A percentile compares a stretch with the other conserved stretches of the same genome.
Evolutionary conservation across 2,888 invertebrate genomes (phyloP).

Genomic region (Panzeria rudis): DNA sequence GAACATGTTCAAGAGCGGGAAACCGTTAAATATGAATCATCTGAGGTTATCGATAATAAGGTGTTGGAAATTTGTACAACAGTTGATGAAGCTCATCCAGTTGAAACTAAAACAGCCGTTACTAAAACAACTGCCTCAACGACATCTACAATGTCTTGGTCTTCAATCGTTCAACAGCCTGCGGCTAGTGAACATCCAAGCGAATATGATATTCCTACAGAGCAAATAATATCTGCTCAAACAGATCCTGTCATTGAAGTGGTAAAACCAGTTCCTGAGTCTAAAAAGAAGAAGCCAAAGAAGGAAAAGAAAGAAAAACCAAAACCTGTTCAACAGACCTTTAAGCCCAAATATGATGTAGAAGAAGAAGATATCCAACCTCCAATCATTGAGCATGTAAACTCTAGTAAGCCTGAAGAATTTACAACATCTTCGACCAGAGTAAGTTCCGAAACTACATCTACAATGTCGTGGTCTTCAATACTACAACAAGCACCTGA

Average conservation of each 20-base stretch:
- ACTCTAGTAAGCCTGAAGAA: conserved; percentile 4
- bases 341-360: conserved; percentile 8
- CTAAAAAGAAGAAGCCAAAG: conserved; percentile 52
- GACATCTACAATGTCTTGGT: conserved; percentile 73
- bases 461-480: conserved; percentile 57
- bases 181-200: conserved; percentile 15
- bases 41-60: not conserved
- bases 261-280: not conserved
- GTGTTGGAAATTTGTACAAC: not conserved
- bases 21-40: not conserved
- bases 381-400: not conserved
- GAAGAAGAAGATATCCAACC: not conserved
- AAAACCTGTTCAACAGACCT: not conserved
- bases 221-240: not conserved
- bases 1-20: conserved; percentile 7
- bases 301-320: conserved; percentile 30
- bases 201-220: not conserved
- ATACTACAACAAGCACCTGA: conserved; percentile 58
- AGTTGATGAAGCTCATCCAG: not conserved
- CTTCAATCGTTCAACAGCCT: conserved; percentile 68
- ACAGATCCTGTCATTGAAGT: not conserved
- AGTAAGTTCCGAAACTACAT: not conserved
- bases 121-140: not conserved
- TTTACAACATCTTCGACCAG: conserved; percentile 1
- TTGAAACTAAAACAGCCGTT: conserved; percentile 15